These are phyloP conservation scores for Hyaena hyaena DNA, from an alignment of 2,113 vertebrate genomes.

Conservation along the genomic window DNA sequence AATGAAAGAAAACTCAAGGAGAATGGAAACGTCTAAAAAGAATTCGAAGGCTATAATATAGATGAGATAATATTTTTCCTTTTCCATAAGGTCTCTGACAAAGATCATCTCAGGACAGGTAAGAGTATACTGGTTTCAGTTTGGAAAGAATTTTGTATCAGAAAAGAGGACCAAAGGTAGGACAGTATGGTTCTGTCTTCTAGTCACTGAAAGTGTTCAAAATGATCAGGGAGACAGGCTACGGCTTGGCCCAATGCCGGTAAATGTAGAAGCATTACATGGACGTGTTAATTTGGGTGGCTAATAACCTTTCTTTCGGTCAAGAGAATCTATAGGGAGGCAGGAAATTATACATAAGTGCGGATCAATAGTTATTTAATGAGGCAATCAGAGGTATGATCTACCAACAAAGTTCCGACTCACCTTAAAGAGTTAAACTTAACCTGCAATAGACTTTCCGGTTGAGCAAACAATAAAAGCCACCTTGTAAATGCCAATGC, in stretches of 20 bases:
- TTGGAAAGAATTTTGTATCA: not conserved
- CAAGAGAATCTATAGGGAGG: not conserved
- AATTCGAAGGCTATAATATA: not conserved
- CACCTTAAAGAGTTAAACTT: slow-evolving; percentile 24
- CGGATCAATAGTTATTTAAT: not conserved
- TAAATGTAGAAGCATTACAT: not conserved
- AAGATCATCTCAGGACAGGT: not conserved
- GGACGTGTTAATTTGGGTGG: not conserved
- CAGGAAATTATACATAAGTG: not conserved
- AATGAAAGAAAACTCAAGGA: not conserved
- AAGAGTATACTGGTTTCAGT: not conserved
- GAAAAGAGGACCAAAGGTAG: not conserved
- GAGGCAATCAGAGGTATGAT: not conserved
- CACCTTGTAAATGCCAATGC: not conserved
- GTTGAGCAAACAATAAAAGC: not conserved
- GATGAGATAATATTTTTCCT: not conserved
- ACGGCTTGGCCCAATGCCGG: not conserved
- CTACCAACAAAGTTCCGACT: not conserved
- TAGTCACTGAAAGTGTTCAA: not conserved
- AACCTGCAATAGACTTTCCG: not conserved
- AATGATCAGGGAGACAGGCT: not conserved
- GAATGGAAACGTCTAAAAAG: not conserved
- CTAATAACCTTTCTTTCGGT: not conserved
- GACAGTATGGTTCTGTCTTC: not conserved
- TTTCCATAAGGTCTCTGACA: not conserved